Percentiles rank a stretch among this genome's conserved stretches.
These are phyloP conservation scores for Torymus aiolomorphi DNA, from an alignment of 2,888 invertebrate genomes.

Conservation along the genomic window DNA sequence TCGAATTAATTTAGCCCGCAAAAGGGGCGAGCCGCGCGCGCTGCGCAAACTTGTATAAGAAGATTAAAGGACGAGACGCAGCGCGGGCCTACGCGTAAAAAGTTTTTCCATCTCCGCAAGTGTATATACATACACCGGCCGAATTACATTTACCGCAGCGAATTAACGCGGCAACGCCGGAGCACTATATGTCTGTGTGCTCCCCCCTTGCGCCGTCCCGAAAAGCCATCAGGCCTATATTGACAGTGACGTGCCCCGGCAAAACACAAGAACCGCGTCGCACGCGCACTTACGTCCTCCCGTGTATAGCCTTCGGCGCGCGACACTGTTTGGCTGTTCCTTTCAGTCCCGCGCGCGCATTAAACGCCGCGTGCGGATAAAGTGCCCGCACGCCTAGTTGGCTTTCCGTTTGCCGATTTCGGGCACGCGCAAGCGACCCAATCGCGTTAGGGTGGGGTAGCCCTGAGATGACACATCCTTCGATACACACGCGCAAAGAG, in stretches of 20 bases:
- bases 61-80: constrained; percentile 28
- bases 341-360: background rate
- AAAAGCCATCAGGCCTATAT: constrained; percentile 35
- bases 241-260: constrained; percentile 37
- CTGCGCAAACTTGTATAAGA: constrained; percentile 20
- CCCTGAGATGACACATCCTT: constrained; percentile 40
- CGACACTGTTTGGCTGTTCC: background rate
- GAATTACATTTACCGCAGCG: constrained; percentile 27
- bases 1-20: constrained; percentile 29
- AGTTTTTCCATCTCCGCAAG: constrained; percentile 32
- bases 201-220: background rate
- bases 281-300: background rate
- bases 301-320: background rate
- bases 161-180: background rate
- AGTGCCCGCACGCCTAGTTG: constrained; percentile 1
- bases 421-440: constrained; percentile 1
- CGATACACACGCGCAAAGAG: background rate
- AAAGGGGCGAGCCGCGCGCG: background rate
- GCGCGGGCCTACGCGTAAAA: constrained; percentile 11
- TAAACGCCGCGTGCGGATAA: constrained; percentile 29
- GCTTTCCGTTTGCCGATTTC: constrained; percentile 43
- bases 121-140: constrained; percentile 14
- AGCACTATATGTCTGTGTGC: background rate
- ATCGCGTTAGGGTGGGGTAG: background rate
- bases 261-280: constrained; percentile 9